These are phyloP conservation scores for Drosophila fulvimacula DNA, from an alignment of 2,888 invertebrate species.

Conservation along the genomic window DNA sequence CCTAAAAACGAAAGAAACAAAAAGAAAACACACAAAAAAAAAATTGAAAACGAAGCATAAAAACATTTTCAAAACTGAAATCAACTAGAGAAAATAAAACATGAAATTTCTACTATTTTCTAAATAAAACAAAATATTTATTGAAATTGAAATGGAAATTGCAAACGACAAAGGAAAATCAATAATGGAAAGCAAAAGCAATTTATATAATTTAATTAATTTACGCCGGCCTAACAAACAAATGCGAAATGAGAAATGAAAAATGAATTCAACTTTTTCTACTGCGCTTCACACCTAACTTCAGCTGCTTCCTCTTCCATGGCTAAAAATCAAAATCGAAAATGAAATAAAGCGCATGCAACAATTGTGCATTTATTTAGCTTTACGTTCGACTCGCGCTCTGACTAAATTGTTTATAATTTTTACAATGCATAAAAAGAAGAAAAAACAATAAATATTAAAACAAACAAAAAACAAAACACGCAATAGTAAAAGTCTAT, in stretches of 20 bases:
- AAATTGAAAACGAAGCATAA: conserved; percentile 50
- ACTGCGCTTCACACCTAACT: conserved; percentile 53
- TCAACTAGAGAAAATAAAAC: conserved; percentile 48
- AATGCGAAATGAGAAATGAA: not conserved
- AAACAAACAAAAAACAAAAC: conserved; percentile 13
- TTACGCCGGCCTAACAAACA: conserved; percentile 32
- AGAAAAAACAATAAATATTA: conserved; percentile 12
- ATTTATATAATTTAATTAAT: conserved; percentile 42
- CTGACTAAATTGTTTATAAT: conserved; percentile 43
- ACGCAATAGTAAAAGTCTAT: conserved; percentile 70
- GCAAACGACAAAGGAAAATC: conserved; percentile 6
- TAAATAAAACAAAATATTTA: conserved; percentile 44
- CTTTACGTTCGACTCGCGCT: conserved; percentile 59
- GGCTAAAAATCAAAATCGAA: conserved; percentile 73
- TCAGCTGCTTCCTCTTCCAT: conserved; percentile 55
- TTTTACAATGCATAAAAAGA: conserved; percentile 39
- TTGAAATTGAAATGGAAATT: conserved; percentile 6
- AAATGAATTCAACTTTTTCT: conserved; percentile 22
- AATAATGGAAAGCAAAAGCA: conserved; percentile 13
- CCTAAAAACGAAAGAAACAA: conserved; percentile 64
- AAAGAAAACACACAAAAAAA: conserved; percentile 21
- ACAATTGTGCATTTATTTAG: conserved; percentile 73
- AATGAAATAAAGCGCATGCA: conserved; percentile 48
- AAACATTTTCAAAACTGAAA: conserved; percentile 52
- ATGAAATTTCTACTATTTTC: conserved; percentile 61